Evolutionary conservation across 2,888 invertebrate species (phyloP), one percentile per base, ranked within the genome.

Genomic region (Chrysomela aeneicollis): DNA sequence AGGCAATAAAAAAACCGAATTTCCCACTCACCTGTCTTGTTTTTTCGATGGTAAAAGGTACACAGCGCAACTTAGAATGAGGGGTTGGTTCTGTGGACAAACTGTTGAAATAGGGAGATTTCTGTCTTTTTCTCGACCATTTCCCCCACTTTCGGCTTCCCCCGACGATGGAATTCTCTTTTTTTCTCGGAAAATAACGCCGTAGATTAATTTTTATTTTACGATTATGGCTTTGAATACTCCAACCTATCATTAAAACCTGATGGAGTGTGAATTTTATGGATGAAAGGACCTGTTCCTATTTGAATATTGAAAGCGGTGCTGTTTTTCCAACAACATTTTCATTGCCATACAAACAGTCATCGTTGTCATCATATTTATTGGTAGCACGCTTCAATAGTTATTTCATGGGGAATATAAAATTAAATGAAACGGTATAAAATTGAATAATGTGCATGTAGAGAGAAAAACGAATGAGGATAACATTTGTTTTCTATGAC

Each of bases 1-100:
- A 26, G 6, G 6, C 26, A 26, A 3, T 15, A 50, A 61, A 46
- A 15, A 35, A 26, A 26, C 3, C n/a, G 6, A 21, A 37, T 2
- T 22, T 6, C 42, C 50, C 63, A 70, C 74, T 74, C 65, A 73
- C 76, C 73, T 76, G 72, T 67, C 67, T 66, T 65, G 61, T 65
- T 64, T 35, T 49, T 63, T 67, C 66, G 76, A 71, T 74, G 74
- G 73, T 73, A 66, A 73, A 73, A 71, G 72, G 70, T 69, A 72
- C 70, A 73, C 76, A 76, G 76, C 77, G 76, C 67, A 73, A 75
- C 76, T 77, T 72, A 68, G 71, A 79, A 77, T 79, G 79, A 71
- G 70, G 70, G 74, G 69, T 73, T 66, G 72, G 65, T 42, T 42
- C 42, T 2, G 15, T 15, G 1, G 26, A 46, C 46, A 57, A 57